phyloP scores from a whole-genome alignment of 2,888 invertebrate species.

The Bursaphelenchus okinawaensis region DNA sequence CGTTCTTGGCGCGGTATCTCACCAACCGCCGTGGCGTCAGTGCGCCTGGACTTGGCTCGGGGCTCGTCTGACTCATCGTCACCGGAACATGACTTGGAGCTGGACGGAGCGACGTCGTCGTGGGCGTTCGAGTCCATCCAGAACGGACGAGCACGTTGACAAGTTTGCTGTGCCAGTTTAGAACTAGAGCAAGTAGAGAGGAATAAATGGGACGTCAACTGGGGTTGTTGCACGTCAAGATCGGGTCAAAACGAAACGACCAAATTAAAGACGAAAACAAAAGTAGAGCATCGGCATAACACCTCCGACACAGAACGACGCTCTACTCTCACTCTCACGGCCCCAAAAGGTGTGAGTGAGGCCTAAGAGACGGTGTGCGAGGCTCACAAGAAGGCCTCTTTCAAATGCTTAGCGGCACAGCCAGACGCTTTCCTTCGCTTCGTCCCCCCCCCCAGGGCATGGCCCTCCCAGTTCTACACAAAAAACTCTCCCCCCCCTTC shows the following conservation, averaged over 20 bases:
- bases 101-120: neutral
- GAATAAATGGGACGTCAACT: too few relatives aligned
- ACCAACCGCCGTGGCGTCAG: conserved; percentile 9
- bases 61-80: conserved; percentile 1
- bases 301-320: neutral
- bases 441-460: neutral
- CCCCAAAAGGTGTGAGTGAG: neutral
- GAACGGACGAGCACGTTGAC: neutral
- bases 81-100: neutral
- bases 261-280: neutral
- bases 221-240: too few relatives aligned
- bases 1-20: conserved; percentile 14
- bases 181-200: neutral
- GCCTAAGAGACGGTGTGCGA: neutral
- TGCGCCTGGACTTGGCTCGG: neutral
- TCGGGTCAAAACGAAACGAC: too few relatives aligned
- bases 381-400: neutral
- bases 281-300: neutral
- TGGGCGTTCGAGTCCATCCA: neutral
- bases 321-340: neutral
- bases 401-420: neutral
- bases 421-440: neutral
- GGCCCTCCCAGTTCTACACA: neutral
- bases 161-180: neutral
- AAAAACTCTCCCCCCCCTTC: neutral